Evolutionary conservation across 2,888 invertebrate genomes (phyloP).

Genomic region (Saturnia japonica): DNA sequence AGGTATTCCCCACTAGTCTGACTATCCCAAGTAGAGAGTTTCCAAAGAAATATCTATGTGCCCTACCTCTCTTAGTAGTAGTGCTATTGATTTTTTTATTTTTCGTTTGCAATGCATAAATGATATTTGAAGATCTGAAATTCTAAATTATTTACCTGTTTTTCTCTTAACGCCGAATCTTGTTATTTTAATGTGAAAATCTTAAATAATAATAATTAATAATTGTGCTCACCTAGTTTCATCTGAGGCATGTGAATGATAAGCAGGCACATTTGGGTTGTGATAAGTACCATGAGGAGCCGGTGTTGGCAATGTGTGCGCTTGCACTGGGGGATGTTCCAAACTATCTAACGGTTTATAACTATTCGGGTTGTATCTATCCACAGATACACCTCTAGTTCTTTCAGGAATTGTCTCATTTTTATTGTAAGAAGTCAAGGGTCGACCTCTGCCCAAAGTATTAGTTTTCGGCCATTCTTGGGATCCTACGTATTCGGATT

Average conservation of each 20-base stretch:
- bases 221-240: slow-evolving; percentile 66
- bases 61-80: no score
- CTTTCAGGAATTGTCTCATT: slow-evolving; percentile 60
- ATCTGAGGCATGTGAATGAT: slow-evolving; percentile 72
- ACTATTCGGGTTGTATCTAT: slow-evolving; percentile 71
- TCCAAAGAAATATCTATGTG: no score
- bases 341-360: slow-evolving; percentile 66
- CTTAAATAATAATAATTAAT: background rate
- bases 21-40: no score
- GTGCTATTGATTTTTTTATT: background rate
- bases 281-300: slow-evolving; percentile 64
- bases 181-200: background rate
- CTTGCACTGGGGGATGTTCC: slow-evolving; percentile 73
- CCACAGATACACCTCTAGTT: slow-evolving; percentile 72
- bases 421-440: slow-evolving; percentile 64
- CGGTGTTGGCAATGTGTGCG: slow-evolving; percentile 71
- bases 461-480: slow-evolving; percentile 73
- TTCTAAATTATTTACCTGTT: background rate
- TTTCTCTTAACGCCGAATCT: slow-evolving; percentile 1
- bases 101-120: no score
- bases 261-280: slow-evolving; percentile 77
- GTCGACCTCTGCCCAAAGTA: slow-evolving; percentile 68
- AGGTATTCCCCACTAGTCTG: no score
- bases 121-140: no score
- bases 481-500: slow-evolving; percentile 65